These are phyloP conservation scores for Limnothrissa miodon DNA, from an alignment of 2,113 vertebrate species.

Conservation along the genomic window DNA sequence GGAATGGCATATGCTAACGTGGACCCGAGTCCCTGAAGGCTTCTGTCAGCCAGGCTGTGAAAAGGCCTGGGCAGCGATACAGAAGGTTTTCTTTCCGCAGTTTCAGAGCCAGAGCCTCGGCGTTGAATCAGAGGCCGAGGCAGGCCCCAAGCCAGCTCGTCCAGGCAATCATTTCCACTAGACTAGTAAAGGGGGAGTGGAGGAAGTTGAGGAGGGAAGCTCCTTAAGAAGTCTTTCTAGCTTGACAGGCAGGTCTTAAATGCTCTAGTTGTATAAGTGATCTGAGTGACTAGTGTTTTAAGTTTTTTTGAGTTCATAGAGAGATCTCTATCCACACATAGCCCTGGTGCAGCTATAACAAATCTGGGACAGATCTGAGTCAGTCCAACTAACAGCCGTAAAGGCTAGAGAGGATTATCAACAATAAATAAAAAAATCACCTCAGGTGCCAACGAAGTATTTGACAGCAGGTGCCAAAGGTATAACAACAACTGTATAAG, in stretches of 20 bases:
- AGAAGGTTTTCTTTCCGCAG: not conserved
- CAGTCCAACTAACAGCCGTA: not conserved
- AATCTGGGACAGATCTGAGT: not conserved
- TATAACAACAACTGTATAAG: too few relatives aligned
- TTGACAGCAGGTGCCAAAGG: not conserved
- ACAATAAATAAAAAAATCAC: not conserved
- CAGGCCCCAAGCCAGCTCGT: not conserved
- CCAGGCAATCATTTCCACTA: not conserved
- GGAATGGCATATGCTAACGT: not conserved
- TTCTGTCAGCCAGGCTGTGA: not conserved
- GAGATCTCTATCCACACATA: not conserved
- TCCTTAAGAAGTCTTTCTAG: not conserved
- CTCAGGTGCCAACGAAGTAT: not conserved
- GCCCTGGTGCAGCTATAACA: not conserved
- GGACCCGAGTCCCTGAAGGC: slow-evolving; percentile 1
- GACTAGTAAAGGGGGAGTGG: not conserved
- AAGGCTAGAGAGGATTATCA: too few relatives aligned
- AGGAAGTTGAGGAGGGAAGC: not conserved
- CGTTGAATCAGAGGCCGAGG: not conserved
- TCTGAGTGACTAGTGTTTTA: not conserved
- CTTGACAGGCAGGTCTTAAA: not conserved
- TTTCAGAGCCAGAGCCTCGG: not conserved
- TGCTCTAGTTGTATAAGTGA: not conserved
- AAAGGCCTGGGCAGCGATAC: not conserved
- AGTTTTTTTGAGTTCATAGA: not conserved